Conservation (phyloP, 2,888 invertebrate species). For the Dolichomitus sp. region DNA sequence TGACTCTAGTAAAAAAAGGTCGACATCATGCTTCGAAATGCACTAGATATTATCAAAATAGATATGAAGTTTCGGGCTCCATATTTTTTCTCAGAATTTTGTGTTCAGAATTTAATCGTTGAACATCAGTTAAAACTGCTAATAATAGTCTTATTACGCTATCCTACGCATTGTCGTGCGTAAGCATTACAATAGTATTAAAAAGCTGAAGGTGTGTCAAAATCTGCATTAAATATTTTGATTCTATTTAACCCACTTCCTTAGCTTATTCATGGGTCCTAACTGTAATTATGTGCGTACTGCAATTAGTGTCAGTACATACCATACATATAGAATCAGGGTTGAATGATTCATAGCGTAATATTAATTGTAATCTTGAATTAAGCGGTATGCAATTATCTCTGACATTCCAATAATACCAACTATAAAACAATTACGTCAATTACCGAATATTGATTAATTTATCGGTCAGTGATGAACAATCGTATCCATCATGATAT, state of each 20-base stretch:
- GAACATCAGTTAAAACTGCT: background rate
- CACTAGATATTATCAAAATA: background rate
- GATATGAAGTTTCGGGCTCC: background rate
- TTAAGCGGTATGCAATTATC: background rate
- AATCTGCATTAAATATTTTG: background rate
- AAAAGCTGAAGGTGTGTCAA: background rate
- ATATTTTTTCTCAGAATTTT: background rate
- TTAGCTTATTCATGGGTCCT: no score
- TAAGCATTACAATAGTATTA: no score
- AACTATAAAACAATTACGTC: background rate
- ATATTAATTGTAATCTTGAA: background rate
- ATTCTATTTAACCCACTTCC: background rate
- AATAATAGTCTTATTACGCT: background rate
- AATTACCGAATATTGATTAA: background rate
- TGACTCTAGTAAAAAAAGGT: constrained; percentile 17
- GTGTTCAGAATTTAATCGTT: background rate
- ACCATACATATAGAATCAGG: no score
- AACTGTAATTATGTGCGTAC: no score
- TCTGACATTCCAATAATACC: background rate
- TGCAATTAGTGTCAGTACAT: no score
- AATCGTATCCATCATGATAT: background rate
- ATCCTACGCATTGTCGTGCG: background rate
- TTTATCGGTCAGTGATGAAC: background rate
- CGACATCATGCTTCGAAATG: background rate
- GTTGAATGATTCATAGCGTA: background rate